A percentile compares a stretch with the other conserved stretches of the same genome.
These are phyloP conservation scores for Saccostrea cuccullata DNA, from an alignment of 1,140 invertebrate species.

Conservation along the genomic window DNA sequence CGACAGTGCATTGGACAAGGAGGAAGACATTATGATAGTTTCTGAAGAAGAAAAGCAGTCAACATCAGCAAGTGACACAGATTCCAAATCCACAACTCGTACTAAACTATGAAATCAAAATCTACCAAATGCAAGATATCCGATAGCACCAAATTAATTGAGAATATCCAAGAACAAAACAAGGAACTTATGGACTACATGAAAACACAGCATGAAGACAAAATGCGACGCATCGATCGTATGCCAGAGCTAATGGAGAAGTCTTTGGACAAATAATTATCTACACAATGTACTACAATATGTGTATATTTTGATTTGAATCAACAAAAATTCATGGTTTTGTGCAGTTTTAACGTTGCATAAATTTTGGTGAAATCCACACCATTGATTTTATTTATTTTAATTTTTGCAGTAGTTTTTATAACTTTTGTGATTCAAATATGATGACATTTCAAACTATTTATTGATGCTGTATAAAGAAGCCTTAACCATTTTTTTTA, in stretches of 20 bases:
- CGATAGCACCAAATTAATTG: neutral
- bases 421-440: neutral
- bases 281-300: neutral
- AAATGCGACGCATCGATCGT: neutral
- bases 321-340: neutral
- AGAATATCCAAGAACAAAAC: too few relatives aligned
- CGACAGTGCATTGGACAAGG: too few relatives aligned
- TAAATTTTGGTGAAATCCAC: neutral
- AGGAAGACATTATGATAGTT: too few relatives aligned
- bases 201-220: neutral
- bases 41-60: too few relatives aligned
- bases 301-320: neutral
- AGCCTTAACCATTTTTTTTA: neutral
- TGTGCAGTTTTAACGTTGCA: neutral
- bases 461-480: neutral
- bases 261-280: constrained; percentile 15
- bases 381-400: neutral
- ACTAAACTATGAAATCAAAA: neutral
- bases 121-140: neutral
- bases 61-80: too few relatives aligned
- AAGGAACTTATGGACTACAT: neutral
- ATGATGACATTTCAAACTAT: neutral
- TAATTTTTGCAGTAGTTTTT: neutral
- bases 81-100: too few relatives aligned
- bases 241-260: neutral